These are phyloP conservation scores for Mugil cephalus DNA, from an alignment of 2,113 vertebrate species.

Conservation along the genomic window DNA sequence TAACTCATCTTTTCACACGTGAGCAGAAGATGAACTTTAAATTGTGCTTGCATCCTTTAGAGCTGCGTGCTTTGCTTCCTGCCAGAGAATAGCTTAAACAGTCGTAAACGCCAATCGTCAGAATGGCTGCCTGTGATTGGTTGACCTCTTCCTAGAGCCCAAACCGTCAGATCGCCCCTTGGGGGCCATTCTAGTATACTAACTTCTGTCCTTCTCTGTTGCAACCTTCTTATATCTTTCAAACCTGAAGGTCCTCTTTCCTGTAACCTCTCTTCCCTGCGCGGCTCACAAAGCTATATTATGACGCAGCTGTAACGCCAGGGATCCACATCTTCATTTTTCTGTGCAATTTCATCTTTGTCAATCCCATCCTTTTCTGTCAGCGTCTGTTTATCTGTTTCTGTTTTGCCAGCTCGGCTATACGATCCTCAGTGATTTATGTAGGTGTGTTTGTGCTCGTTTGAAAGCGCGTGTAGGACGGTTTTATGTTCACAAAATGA, in stretches of 20 bases:
- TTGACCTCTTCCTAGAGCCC: constrained; percentile 25
- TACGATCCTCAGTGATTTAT: not conserved
- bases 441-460: not conserved
- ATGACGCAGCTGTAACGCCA: not conserved
- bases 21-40: not conserved
- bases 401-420: not conserved
- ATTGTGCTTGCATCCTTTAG: not conserved
- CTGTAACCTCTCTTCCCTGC: not conserved
- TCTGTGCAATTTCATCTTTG: not conserved
- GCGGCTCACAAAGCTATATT: not conserved
- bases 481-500: constrained; percentile 26
- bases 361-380: not conserved
- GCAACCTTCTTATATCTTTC: constrained; percentile 10
- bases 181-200: constrained; percentile 9
- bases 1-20: not conserved
- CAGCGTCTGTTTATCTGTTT: not conserved
- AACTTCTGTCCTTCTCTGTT: constrained; percentile 5
- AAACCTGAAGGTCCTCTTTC: not conserved
- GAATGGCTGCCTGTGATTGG: constrained; percentile 7
- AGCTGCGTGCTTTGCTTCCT: not conserved
- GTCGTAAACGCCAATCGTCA: constrained; percentile 14
- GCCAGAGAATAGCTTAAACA: not conserved
- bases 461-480: not conserved
- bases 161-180: constrained; percentile 18
- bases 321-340: not conserved